Conservation (phyloP, 1,140 invertebrate genomes). For the Diorhabda sublineata region DNA sequence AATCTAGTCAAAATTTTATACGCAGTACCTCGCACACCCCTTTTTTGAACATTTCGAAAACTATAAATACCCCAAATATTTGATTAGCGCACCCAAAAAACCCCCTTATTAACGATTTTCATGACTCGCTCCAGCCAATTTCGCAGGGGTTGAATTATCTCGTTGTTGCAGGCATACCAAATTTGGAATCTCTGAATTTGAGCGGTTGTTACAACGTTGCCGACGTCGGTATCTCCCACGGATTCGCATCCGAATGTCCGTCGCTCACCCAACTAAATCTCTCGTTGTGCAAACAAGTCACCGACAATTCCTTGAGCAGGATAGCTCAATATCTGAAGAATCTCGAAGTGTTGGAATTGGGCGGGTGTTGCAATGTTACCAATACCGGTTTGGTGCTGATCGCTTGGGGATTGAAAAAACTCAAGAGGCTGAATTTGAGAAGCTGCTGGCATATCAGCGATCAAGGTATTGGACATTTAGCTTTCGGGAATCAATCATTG, state of each 20-base stretch:
- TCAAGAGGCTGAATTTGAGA: constrained; percentile 78
- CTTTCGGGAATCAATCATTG: constrained; percentile 68
- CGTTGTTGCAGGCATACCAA: constrained; percentile 62
- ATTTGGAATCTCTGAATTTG: constrained; percentile 81
- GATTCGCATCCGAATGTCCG: constrained; percentile 69
- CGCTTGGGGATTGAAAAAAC: constrained; percentile 78
- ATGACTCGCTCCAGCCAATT: too few relatives aligned
- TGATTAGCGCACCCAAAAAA: too few relatives aligned
- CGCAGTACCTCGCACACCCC: too few relatives aligned
- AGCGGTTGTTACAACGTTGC: constrained; percentile 92
- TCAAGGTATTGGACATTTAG: constrained; percentile 80
- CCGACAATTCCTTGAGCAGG: constrained; percentile 74
- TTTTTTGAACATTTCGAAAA: too few relatives aligned
- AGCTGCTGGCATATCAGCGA: constrained; percentile 92
- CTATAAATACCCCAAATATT: too few relatives aligned
- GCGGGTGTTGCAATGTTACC: constrained; percentile 86
- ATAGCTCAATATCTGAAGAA: constrained; percentile 85
- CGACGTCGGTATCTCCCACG: constrained; percentile 72
- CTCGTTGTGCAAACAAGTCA: constrained; percentile 91
- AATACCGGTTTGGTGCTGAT: constrained; percentile 81
- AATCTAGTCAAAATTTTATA: too few relatives aligned
- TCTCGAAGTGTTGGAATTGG: constrained; percentile 80
- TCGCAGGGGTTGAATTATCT: neutral
- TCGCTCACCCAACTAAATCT: constrained; percentile 78
- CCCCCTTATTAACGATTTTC: too few relatives aligned